Evolutionary conservation across 1,140 invertebrate genomes (phyloP), one percentile per base, ranked within the genome.

Genomic region (Panulirus ornatus): DNA sequence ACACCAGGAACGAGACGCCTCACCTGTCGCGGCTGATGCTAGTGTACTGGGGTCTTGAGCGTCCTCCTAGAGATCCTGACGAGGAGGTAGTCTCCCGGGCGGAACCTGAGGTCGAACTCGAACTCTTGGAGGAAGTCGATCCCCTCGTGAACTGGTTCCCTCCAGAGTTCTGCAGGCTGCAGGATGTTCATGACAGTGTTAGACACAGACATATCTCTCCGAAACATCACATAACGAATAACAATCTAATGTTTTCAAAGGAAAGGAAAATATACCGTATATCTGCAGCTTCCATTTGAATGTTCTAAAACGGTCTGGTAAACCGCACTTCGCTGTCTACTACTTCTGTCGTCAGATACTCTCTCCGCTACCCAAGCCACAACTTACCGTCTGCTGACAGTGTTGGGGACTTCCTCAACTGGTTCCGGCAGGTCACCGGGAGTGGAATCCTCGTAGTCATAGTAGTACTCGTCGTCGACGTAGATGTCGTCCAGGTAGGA

Each of bases 401-500:
- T 42, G 73, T 79, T 79, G 66, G 83, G 66, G 14, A 40, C 27
- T 42, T 84, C 82, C 27, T 84, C 58, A 14, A 66, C 82, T 9
- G 66, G 58, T 34, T 44, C 16, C 2, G 47, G 66, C 1, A 58
- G 36, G 2, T 79, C 73, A 6, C 40, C 27, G 14, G 16, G 22
- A 38, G 54, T 19, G 1, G 34, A 16, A 30, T 58, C 79, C 6
- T 76, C 76, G 19, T 75, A 44, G 40, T 90, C 40, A 22, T 83
- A 73, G 54, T 90, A 38, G 14, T 84, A n/a, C 2, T 84, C 63
- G 27, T 91, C 76, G 85, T 90, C 76, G 19, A 91, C 34, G 38
- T 91, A 91, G 27, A 87, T 88, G 54, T 93, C 91, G 16, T 92
- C 90, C 38, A 90, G 78, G 78, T 92, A 92, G 40, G 75, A 87